Percentiles rank a stretch among this genome's conserved stretches.
Conservation (phyloP, 2,888 invertebrate species). For the Thereva nobilitata region DNA sequence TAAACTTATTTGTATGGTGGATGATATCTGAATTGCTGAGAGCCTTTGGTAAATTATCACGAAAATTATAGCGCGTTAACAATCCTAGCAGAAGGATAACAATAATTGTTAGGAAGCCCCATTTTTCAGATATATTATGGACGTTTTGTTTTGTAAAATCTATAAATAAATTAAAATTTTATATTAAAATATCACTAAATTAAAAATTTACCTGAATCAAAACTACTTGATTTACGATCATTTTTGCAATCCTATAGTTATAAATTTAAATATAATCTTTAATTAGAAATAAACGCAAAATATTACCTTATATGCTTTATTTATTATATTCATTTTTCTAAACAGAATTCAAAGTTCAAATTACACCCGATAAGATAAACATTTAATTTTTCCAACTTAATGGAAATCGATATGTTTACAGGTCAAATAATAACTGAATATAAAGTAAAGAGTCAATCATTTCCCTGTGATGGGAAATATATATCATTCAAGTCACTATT, state of each 20-base stretch:
- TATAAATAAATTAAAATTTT: constrained; percentile 35
- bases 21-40: constrained; percentile 47
- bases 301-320: constrained; percentile 42
- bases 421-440: too few relatives aligned
- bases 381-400: too few relatives aligned
- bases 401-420: too few relatives aligned
- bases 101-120: constrained; percentile 45
- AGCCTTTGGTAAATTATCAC: constrained; percentile 47
- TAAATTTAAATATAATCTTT: not conserved
- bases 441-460: too few relatives aligned
- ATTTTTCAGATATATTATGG: constrained; percentile 49
- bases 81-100: constrained; percentile 45
- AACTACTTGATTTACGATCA: constrained; percentile 39
- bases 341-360: not conserved
- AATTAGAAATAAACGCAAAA: not conserved
- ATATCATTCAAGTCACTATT: too few relatives aligned
- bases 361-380: not conserved
- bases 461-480: too few relatives aligned
- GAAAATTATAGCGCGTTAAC: constrained; percentile 46
- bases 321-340: constrained; percentile 39
- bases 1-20: constrained; percentile 57
- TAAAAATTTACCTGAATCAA: constrained; percentile 40
- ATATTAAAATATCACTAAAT: not conserved
- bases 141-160: constrained; percentile 49
- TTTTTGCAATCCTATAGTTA: constrained; percentile 42